A percentile compares a stretch with the other conserved stretches of the same genome.
Conservation (phyloP, 2,888 invertebrate genomes). For the Apotomis betuletana region DNA sequence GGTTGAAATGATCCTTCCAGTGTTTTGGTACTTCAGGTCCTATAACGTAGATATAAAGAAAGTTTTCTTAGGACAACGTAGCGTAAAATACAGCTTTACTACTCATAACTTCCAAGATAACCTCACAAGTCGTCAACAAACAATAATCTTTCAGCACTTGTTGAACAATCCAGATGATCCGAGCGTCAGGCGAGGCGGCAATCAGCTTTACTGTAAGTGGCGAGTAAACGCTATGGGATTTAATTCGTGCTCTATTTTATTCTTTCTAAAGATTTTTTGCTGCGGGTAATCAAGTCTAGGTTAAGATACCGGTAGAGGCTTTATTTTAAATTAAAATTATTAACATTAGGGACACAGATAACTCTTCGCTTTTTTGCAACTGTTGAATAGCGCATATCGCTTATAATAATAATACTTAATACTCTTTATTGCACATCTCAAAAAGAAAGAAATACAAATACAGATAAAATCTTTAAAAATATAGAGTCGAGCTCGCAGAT, state of each 20-base stretch:
- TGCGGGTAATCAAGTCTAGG: background rate
- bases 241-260: constrained; percentile 21
- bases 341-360: background rate
- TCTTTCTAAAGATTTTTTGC: constrained; percentile 19
- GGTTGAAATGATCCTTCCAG: too few species aligned
- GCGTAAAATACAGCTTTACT: background rate
- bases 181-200: constrained; percentile 28
- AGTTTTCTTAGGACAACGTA: too few species aligned
- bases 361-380: background rate
- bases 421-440: too few species aligned
- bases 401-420: too few species aligned
- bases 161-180: constrained; percentile 26
- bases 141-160: constrained; percentile 22
- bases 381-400: background rate
- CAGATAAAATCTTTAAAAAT: too few species aligned
- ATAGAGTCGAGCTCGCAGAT: too few species aligned
- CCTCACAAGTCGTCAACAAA: background rate
- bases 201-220: constrained; percentile 32
- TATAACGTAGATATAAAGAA: too few species aligned
- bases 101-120: background rate
- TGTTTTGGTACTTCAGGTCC: too few species aligned
- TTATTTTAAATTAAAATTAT: background rate
- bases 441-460: too few species aligned
- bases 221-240: constrained; percentile 17
- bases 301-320: background rate